Evolutionary conservation across 1,140 invertebrate genomes (phyloP).

Genomic region (Nymphalis io): DNA sequence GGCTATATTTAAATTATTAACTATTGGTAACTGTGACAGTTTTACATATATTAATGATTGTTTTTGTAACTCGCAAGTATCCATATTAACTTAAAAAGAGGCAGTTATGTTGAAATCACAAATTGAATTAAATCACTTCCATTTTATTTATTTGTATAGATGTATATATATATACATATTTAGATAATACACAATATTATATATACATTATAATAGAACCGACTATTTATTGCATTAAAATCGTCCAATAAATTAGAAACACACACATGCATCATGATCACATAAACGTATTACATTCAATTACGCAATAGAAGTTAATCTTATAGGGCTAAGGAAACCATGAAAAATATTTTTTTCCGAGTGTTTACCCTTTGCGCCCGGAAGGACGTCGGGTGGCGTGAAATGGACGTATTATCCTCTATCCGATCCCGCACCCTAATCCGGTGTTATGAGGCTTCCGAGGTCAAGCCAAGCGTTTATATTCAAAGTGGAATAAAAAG

Average conservation of each 20-base stretch:
- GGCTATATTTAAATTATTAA: no score
- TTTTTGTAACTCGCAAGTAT: no score
- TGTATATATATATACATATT: no score
- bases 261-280: background rate
- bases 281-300: background rate
- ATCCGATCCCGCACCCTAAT: slow-evolving; percentile 39
- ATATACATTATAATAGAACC: no score
- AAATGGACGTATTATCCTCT: slow-evolving; percentile 35
- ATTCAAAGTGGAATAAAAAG: slow-evolving; percentile 22
- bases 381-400: slow-evolving; percentile 33
- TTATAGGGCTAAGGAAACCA: background rate
- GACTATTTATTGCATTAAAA: no score
- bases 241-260: background rate
- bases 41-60: no score
- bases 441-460: slow-evolving; percentile 39
- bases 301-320: background rate
- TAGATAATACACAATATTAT: no score
- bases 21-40: no score
- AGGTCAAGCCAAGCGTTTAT: slow-evolving; percentile 35
- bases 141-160: no score
- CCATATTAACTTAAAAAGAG: no score
- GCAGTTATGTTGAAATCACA: no score
- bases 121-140: no score
- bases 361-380: slow-evolving; percentile 20
- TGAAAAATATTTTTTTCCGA: slow-evolving; percentile 20